These are phyloP conservation scores for Carcinoscorpius rotundicauda DNA, from an alignment of 1,140 invertebrate genomes.

Conservation along the genomic window DNA sequence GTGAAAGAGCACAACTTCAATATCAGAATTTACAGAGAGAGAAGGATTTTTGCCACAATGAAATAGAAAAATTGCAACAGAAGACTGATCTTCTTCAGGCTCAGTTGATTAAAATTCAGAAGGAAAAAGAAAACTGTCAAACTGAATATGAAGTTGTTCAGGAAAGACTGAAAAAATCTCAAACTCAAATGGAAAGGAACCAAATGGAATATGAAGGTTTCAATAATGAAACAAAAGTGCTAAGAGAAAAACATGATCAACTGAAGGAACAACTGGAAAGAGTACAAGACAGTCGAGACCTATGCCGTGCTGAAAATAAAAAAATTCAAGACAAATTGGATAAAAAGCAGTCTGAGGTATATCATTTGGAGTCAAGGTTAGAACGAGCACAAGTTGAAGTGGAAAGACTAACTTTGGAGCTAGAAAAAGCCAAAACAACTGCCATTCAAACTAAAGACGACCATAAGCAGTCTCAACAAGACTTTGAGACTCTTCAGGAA, in stretches of 20 bases:
- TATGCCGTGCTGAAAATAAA: slow-evolving; percentile 75
- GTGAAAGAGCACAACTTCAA: slow-evolving; percentile 61
- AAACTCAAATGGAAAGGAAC: slow-evolving; percentile 37
- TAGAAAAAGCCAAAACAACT: slow-evolving; percentile 66
- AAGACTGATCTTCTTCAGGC: slow-evolving; percentile 60
- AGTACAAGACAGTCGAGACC: slow-evolving; percentile 73
- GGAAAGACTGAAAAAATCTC: slow-evolving; percentile 72
- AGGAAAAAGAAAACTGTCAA: slow-evolving; percentile 67
- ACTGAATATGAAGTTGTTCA: slow-evolving; percentile 73
- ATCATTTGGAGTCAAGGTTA: slow-evolving; percentile 70
- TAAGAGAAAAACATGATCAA: slow-evolving; percentile 79
- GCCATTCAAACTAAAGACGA: slow-evolving; percentile 70
- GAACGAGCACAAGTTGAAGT: slow-evolving; percentile 74
- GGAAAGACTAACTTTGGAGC: slow-evolving; percentile 67
- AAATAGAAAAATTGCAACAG: slow-evolving; percentile 66
- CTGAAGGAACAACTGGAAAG: slow-evolving; percentile 57
- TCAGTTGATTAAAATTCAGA: slow-evolving; percentile 61
- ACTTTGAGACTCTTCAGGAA: slow-evolving; percentile 65
- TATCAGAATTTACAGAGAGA: slow-evolving; percentile 74
- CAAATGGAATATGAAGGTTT: slow-evolving; percentile 66
- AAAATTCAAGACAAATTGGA: slow-evolving; percentile 87
- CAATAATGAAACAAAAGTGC: slow-evolving; percentile 57
- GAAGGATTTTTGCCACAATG: slow-evolving; percentile 61
- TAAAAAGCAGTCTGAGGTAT: slow-evolving; percentile 72
- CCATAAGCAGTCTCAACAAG: slow-evolving; percentile 69